Percentiles rank a stretch among this genome's conserved stretches.
These are phyloP conservation scores for Labeo calbasu DNA, from an alignment of 2,797 vertebrate genomes.

Conservation along the genomic window DNA sequence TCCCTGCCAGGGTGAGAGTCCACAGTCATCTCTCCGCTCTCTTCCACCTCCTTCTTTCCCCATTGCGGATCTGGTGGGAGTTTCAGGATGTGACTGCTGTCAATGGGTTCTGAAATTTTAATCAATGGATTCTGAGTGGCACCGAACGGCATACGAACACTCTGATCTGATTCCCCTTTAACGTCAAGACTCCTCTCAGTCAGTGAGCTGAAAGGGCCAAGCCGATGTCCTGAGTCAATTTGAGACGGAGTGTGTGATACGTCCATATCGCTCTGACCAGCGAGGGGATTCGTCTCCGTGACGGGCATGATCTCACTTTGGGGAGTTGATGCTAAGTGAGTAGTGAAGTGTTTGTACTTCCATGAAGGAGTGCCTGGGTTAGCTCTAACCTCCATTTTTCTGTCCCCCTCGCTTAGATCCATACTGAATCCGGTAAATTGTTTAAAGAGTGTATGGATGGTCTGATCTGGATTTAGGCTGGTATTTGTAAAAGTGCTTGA, in stretches of 20 bases:
- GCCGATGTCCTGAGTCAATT: conserved; percentile 66
- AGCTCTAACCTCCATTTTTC: conserved; percentile 57
- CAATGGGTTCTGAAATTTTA: conserved; percentile 69
- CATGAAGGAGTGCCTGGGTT: conserved; percentile 55
- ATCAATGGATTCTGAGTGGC: conserved; percentile 69
- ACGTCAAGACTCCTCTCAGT: conserved; percentile 63
- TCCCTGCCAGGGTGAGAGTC: conserved; percentile 60
- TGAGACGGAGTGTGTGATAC: conserved; percentile 61
- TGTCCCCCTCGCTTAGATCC: conserved; percentile 63
- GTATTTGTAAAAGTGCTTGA: conserved; percentile 67
- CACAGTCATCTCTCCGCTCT: conserved; percentile 63
- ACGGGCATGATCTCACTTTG: conserved; percentile 67
- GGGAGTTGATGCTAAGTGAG: conserved; percentile 68
- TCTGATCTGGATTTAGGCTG: conserved; percentile 65
- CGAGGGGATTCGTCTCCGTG: conserved; percentile 62
- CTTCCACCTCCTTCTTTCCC: conserved; percentile 63
- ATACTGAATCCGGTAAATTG: conserved; percentile 60
- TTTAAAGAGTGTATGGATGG: conserved; percentile 60
- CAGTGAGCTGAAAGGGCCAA: conserved; percentile 69
- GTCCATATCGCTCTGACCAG: conserved; percentile 70
- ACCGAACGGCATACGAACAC: conserved; percentile 64
- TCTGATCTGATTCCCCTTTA: conserved; percentile 68
- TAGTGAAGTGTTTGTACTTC: conserved; percentile 68
- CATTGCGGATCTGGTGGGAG: conserved; percentile 73
- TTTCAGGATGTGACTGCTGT: conserved; percentile 80